phyloP scores from a whole-genome alignment of 2,113 vertebrate species.

The Vireo altiloquus region DNA sequence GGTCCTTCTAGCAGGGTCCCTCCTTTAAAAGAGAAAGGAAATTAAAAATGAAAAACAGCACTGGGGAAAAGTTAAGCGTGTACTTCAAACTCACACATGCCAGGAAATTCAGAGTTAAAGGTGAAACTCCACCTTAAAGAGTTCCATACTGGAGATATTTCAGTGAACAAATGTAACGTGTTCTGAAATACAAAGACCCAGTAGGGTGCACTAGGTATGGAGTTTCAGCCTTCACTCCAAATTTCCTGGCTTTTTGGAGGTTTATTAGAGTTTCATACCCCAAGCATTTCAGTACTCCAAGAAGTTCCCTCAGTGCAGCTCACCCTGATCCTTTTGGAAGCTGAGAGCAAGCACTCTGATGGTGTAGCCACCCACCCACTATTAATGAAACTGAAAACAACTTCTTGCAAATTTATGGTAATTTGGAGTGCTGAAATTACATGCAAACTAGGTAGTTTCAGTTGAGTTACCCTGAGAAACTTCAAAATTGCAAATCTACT shows the following conservation, averaged over 20 bases:
- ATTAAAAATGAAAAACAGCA: slow-evolving; percentile 37
- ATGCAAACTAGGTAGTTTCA: not conserved
- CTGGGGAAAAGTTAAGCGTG: not conserved
- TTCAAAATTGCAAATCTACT: not conserved
- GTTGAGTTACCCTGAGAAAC: not conserved
- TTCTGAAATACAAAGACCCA: slow-evolving; percentile 19
- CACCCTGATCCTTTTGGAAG: not conserved
- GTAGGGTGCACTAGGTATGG: slow-evolving; percentile 14
- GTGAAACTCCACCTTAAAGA: slow-evolving; percentile 18
- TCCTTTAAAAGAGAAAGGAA: slow-evolving; percentile 51
- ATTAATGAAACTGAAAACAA: slow-evolving; percentile 17
- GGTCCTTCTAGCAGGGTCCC: not conserved
- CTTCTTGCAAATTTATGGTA: slow-evolving; percentile 25
- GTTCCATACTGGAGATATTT: not conserved
- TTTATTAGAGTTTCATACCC: slow-evolving; percentile 15
- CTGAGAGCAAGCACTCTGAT: not conserved
- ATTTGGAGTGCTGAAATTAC: not conserved
- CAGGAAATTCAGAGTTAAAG: slow-evolving; percentile 55
- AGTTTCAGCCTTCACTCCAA: slow-evolving; percentile 31
- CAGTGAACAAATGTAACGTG: not conserved
- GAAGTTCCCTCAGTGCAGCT: not conserved
- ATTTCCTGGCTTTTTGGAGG: slow-evolving; percentile 37
- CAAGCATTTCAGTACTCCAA: not conserved
- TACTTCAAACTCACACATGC: not conserved
- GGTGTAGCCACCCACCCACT: not conserved